Conservation (phyloP, 2,797 vertebrate genomes). For the Arrhamphus sclerolepis region DNA sequence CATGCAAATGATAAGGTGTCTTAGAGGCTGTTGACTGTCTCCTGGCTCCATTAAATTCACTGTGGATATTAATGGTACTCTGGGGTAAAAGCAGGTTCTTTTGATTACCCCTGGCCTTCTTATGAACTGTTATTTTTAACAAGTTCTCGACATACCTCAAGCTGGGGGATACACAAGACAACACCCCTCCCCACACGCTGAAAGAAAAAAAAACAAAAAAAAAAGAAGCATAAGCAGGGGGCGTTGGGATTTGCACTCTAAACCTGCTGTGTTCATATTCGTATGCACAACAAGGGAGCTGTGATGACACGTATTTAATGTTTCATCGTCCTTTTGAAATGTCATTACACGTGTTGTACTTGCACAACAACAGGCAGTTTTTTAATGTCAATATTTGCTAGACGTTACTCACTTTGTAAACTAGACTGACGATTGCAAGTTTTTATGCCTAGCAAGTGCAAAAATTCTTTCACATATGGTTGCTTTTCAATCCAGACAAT, state of each 20-base stretch:
- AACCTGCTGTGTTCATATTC: constrained; percentile 1
- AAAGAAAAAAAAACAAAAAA: not conserved
- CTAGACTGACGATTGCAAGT: constrained; percentile 47
- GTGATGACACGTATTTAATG: constrained; percentile 4
- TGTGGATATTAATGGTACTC: constrained; percentile 22
- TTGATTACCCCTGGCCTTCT: constrained; percentile 19
- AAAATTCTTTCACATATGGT: constrained; percentile 65
- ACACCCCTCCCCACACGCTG: no score
- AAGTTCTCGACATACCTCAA: constrained; percentile 10
- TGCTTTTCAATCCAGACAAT: constrained; percentile 44
- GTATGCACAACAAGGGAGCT: constrained; percentile 19
- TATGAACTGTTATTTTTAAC: constrained; percentile 14
- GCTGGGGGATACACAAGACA: not conserved
- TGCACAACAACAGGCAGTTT: constrained; percentile 16
- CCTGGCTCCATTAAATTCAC: constrained; percentile 27
- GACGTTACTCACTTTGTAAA: constrained; percentile 47
- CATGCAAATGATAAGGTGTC: constrained; percentile 14
- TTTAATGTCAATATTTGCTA: constrained; percentile 44
- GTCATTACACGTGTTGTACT: constrained; percentile 28
- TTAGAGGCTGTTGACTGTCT: constrained; percentile 17
- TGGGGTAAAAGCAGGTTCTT: constrained; percentile 18
- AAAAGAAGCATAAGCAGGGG: not conserved
- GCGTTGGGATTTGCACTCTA: constrained; percentile 9
- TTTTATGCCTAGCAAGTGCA: constrained; percentile 42
- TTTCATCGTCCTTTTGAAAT: constrained; percentile 25